Conservation (phyloP, 2,797 vertebrate genomes). For the Malurus splendens region DNA sequence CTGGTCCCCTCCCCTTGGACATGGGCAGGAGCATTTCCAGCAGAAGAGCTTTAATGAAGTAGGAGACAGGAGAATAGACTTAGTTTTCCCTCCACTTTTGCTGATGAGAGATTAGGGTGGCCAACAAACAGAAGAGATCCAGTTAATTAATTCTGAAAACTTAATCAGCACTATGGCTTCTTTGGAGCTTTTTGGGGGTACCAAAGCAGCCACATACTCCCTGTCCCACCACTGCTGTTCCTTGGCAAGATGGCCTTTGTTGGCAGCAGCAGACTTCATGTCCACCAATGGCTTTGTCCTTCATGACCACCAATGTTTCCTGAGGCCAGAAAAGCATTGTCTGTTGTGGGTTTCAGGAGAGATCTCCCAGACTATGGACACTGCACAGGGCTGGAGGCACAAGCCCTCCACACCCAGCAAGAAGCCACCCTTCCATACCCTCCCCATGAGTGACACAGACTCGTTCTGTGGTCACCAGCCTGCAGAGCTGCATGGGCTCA, state of each 20-base stretch:
- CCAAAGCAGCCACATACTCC: not conserved
- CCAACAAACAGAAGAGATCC: not conserved
- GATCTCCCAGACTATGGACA: not conserved
- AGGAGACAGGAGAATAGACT: not conserved
- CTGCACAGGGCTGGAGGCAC: not conserved
- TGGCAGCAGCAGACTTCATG: not conserved
- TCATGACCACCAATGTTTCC: not conserved
- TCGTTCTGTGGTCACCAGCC: not conserved
- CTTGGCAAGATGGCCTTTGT: not conserved
- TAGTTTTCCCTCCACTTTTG: not conserved
- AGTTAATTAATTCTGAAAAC: not conserved
- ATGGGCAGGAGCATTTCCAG: not conserved
- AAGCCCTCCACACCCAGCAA: not conserved
- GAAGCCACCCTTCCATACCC: not conserved
- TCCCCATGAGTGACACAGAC: not conserved
- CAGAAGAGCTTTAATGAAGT: not conserved
- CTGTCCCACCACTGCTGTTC: not conserved
- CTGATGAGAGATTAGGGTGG: not conserved
- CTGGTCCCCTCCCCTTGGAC: not conserved
- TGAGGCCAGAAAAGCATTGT: not conserved
- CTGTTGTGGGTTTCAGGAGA: not conserved
- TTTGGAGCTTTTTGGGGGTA: not conserved
- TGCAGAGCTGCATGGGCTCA: no score
- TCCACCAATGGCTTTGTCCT: not conserved
- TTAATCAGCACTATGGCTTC: not conserved